Evolutionary conservation across 2,797 vertebrate genomes (phyloP), one percentile per base, ranked within the genome.

Genomic region (Notoglanidium macrostoma): DNA sequence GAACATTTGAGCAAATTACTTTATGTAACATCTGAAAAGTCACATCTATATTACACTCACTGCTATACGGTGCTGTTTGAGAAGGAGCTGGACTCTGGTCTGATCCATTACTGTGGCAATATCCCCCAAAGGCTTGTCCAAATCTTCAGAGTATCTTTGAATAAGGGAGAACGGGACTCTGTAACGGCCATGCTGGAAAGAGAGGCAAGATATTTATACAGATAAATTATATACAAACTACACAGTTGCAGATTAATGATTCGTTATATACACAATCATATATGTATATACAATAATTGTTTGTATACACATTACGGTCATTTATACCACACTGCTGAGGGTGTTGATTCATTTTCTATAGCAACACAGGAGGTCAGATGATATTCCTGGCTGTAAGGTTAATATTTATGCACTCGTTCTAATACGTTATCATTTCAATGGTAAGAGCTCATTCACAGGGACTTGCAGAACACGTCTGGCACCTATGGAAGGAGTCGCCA

Each of bases 121-220:
- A 40, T 97, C 95, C 87, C 96, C 95, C 91, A 94, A 93, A 0
- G 95, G 92, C 65, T 95, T 94, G 35, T 94, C 94, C 81, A 97
- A 90, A 79, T 97, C 96, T 91, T 96, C 96, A 12, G 96, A 95
- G 0, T 97, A 97, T 87, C 96, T 96, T 94, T 96, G 94, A 0
- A 96, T 93, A 89, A 97, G 93, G 90, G 95, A 94, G 84, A 94
- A 96, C 1, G 97, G 96, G 88, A 96, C 96, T 80, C 95, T 95
- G 91, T 95, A 97, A 61, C 95, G 95, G 74, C 96, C 96, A 5
- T 95, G 95, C 96, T 97, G 91, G 14, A 83, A 88, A 80, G 12
- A 67, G 83, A 61, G 5, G 5, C 3, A 40, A n/a, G 26, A 79
- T 5, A 73, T 73, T 44, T 44, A 84, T 57, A 19, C n/a, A 70